phyloP scores from a whole-genome alignment of 1,140 invertebrate species.

The Macrobrachium nipponense region DNA sequence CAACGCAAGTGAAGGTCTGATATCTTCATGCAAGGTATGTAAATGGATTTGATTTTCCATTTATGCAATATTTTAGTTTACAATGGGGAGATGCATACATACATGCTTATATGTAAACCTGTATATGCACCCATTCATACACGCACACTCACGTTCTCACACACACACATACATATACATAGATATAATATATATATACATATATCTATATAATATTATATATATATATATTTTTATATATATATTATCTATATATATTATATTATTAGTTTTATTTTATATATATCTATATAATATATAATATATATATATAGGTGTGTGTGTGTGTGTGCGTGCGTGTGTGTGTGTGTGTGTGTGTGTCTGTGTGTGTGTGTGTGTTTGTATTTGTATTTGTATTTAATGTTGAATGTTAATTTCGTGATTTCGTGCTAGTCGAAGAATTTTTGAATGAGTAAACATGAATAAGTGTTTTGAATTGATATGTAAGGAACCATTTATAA shows the following conservation, averaged over 20 bases:
- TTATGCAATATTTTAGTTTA: neutral
- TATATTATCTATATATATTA: slow-evolving; percentile 10
- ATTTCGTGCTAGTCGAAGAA: too few relatives aligned
- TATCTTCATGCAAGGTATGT: neutral
- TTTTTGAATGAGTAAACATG: too few relatives aligned
- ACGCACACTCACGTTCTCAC: neutral
- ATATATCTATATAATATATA: slow-evolving; percentile 1
- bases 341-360: too few relatives aligned
- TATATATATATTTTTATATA: slow-evolving; percentile 20
- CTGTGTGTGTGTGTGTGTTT: neutral
- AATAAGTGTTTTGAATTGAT: too few relatives aligned
- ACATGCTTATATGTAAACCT: neutral
- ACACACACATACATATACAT: neutral
- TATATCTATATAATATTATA: slow-evolving; percentile 18
- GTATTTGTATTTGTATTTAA: too few relatives aligned
- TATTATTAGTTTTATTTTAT: too few relatives aligned
- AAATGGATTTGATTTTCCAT: neutral
- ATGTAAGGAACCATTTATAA: too few relatives aligned
- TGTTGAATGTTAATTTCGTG: too few relatives aligned
- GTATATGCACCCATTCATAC: neutral
- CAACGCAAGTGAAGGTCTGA: too few relatives aligned
- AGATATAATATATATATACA: neutral
- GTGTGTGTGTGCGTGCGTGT: neutral
- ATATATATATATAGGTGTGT: neutral
- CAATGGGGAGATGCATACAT: neutral